Base-by-base conservation (phyloP, 1,140 invertebrate species). In the Pogonomyrmex barbatus region DNA sequence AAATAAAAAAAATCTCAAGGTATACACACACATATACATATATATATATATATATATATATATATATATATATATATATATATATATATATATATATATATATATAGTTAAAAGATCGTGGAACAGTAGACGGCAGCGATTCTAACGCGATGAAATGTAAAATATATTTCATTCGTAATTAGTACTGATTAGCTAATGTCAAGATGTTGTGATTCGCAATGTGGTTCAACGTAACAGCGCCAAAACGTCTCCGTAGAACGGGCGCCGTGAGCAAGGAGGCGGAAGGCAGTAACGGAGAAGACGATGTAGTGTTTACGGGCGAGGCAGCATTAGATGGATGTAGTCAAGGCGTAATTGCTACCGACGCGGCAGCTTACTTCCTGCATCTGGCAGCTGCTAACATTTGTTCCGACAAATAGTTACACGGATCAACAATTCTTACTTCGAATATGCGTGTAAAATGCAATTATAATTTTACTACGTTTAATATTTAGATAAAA, bases 261-360 rank as follows among this genome's bases (percentile, higher is more conserved):
- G 56, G 70, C 79, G 54, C 73, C 33, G 45, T 71, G 56, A 60
- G 89, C 76, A 88, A 88, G 85, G 87, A 91, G 65, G 89, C 62
- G 78, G 77, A 75, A 82, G 85, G 78, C 67, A 58, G 71, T 70
- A 88, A 87, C 87, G 86, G 83, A 89, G 82, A 85, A 89, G 81
- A 91, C 90, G 91, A 90, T 88, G 78, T 86, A 91, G 90, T 90
- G 92, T 93, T 93, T 93, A 93, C 92, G 92, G 91, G 92, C 90
- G 86, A 65, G 62, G 88, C 83, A 77, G 89, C 79, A 91, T 91
- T 93, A 91, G 90, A 92, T 91, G 88, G 92, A 90, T 92, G 91
- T 91, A 92, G 92, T 92, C 91, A 90, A 86, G 77, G 91, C 90
- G 92, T 92, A 93, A 93, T 93, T 91, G 89, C 88, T 82, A 88